Conservation (phyloP, 2,888 invertebrate species). For the Lucinisca nassula region DNA sequence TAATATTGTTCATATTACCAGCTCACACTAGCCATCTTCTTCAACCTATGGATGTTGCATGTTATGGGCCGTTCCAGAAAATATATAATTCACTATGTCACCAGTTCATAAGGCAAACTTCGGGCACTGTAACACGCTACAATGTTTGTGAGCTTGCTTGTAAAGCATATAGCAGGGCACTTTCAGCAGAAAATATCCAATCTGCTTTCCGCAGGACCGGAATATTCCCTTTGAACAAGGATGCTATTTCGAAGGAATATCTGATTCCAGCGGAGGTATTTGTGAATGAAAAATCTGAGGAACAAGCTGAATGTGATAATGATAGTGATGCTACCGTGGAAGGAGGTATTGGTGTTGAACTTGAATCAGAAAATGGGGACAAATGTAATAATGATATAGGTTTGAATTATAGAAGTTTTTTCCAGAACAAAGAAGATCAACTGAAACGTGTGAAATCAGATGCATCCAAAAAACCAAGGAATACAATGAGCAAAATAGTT, state of each 20-base stretch:
- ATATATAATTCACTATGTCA: conserved; percentile 50
- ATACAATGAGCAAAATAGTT: too few species aligned
- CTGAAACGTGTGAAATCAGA: too few species aligned
- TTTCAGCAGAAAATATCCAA: conserved; percentile 38
- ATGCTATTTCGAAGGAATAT: neutral
- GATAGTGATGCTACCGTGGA: conserved; percentile 9
- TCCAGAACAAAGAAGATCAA: too few species aligned
- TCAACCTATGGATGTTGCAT: conserved; percentile 55
- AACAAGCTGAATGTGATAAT: neutral
- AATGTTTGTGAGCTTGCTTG: too few species aligned
- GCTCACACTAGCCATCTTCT: conserved; percentile 48
- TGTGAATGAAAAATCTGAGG: neutral
- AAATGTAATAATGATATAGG: too few species aligned
- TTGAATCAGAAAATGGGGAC: too few species aligned
- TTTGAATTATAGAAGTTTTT: too few species aligned
- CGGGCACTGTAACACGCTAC: conserved; percentile 25
- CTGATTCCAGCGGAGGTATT: conserved; percentile 16
- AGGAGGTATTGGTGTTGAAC: neutral
- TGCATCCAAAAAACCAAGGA: too few species aligned
- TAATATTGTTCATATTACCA: conserved; percentile 40
- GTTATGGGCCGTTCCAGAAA: conserved; percentile 47
- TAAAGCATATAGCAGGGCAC: too few species aligned
- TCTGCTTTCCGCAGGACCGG: conserved; percentile 25
- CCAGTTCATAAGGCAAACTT: conserved; percentile 35
- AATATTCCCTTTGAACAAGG: conserved; percentile 26